phyloP scores from a whole-genome alignment of 2,797 vertebrate species.

The Schizopygopsis pylzovi region DNA sequence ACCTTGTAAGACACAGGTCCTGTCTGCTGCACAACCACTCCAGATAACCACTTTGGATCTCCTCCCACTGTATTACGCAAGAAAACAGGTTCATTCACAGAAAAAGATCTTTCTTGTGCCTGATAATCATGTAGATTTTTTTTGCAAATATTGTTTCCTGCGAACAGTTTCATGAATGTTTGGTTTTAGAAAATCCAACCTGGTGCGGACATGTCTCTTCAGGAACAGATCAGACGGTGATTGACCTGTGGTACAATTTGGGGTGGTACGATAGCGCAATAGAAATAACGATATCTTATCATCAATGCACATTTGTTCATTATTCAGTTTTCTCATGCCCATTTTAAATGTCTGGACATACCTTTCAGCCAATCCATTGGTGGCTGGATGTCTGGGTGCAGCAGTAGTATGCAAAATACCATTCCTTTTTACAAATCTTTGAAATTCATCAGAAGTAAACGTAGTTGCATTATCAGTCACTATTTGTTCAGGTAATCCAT shows the following conservation, averaged over 20 bases:
- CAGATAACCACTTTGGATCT: neutral
- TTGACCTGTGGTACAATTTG: neutral
- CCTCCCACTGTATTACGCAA: neutral
- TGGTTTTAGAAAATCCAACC: neutral
- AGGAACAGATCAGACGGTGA: neutral
- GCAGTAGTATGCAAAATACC: slow-evolving; percentile 8
- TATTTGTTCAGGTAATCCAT: slow-evolving; percentile 45
- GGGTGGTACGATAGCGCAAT: neutral
- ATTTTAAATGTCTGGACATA: neutral
- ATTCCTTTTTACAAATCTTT: slow-evolving; percentile 27
- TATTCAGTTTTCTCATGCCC: neutral
- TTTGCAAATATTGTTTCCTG: neutral
- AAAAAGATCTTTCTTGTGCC: neutral
- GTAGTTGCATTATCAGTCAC: slow-evolving; percentile 40
- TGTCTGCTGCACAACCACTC: neutral
- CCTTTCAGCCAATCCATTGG: slow-evolving; percentile 32
- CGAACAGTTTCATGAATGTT: neutral
- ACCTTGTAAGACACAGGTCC: too few relatives aligned
- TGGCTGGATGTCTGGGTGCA: slow-evolving; percentile 1
- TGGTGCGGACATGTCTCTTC: neutral
- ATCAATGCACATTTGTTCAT: neutral
- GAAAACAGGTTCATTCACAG: neutral
- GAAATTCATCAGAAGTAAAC: slow-evolving; percentile 27
- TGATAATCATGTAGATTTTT: neutral
- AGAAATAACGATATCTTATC: neutral